phyloP scores from a whole-genome alignment of 2,888 invertebrate genomes.

The Endotricha flammealis region DNA sequence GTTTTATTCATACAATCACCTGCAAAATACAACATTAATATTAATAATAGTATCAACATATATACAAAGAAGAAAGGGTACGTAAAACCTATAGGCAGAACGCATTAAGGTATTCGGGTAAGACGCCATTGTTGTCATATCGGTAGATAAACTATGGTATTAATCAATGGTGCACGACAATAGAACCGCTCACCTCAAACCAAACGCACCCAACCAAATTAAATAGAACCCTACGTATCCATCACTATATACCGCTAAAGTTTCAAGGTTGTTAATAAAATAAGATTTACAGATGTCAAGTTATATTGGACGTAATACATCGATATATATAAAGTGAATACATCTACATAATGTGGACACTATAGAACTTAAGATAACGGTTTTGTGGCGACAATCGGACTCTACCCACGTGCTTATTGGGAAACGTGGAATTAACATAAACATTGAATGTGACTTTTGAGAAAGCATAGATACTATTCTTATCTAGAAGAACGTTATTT shows the following conservation, averaged over 20 bases:
- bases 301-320: constrained; percentile 29
- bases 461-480: too few species aligned
- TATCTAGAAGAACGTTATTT: too few species aligned
- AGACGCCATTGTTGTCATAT: constrained; percentile 73
- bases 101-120: constrained; percentile 66
- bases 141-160: constrained; percentile 72
- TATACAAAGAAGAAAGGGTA: constrained; percentile 43
- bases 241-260: constrained; percentile 11
- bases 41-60: constrained; percentile 46
- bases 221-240: constrained; percentile 29
- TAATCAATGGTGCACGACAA: constrained; percentile 70
- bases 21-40: constrained; percentile 33
- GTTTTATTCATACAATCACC: constrained; percentile 21
- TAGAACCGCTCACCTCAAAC: constrained; percentile 62
- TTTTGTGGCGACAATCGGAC: constrained; percentile 48
- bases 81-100: constrained; percentile 60
- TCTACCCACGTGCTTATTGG: constrained; percentile 42
- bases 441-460: constrained; percentile 17
- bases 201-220: constrained; percentile 38
- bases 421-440: constrained; percentile 25
- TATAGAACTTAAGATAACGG: constrained; percentile 50
- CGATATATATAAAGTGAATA: constrained; percentile 45
- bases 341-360: constrained; percentile 52
- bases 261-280: too few species aligned
- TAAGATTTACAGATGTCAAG: constrained; percentile 19